These are phyloP conservation scores for Andrena cerasifolii DNA, from an alignment of 1,140 invertebrate species.

Conservation along the genomic window DNA sequence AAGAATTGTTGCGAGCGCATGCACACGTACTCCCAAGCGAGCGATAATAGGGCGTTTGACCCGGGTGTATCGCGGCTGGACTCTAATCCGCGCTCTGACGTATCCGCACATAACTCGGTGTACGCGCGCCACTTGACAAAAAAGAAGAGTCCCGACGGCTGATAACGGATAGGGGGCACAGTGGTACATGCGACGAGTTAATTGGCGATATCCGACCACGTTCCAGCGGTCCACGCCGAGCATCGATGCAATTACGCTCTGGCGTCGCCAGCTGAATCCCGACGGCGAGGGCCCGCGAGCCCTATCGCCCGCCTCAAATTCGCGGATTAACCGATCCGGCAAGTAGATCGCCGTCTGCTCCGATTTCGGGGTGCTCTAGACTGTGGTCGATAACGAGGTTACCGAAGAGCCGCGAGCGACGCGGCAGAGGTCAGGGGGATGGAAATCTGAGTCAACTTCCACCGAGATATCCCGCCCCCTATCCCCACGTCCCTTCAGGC, in stretches of 20 bases:
- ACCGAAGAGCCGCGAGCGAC: too few relatives aligned
- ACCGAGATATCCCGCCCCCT: too few relatives aligned
- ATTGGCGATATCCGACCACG: conserved; percentile 40
- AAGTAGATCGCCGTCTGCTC: neutral
- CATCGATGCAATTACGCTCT: conserved; percentile 41
- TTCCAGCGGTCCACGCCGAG: neutral
- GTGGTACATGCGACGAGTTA: conserved; percentile 40
- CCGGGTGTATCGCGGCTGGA: conserved; percentile 67
- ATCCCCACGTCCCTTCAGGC: too few relatives aligned
- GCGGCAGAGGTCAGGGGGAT: too few relatives aligned
- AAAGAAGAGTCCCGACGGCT: neutral
- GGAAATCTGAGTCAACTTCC: too few relatives aligned
- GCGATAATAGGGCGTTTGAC: conserved; percentile 73
- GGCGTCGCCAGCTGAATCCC: neutral
- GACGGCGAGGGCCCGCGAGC: neutral
- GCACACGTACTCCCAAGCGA: conserved; percentile 9
- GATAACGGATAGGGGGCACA: conserved; percentile 41
- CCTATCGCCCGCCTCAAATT: neutral
- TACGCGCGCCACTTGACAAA: conserved; percentile 33
- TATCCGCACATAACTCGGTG: conserved; percentile 47
- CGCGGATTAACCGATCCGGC: neutral
- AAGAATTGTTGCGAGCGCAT: neutral
- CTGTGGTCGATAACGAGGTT: too few relatives aligned
- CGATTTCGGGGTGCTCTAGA: neutral
- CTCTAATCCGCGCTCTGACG: conserved; percentile 69